Conservation (phyloP, 1,140 invertebrate species). For the Cataglyphis hispanica region DNA sequence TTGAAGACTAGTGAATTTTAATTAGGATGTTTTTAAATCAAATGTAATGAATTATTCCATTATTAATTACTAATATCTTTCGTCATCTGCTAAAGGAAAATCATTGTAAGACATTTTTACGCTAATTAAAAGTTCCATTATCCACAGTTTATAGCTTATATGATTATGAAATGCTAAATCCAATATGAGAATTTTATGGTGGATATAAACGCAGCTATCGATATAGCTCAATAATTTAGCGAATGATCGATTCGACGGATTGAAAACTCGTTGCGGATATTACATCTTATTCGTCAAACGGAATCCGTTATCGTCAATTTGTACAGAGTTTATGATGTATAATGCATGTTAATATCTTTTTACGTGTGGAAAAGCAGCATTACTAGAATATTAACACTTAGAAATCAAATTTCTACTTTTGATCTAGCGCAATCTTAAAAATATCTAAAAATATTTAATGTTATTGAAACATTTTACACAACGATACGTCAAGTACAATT, state of each 20-base stretch:
- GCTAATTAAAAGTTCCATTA: neutral
- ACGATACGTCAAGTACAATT: neutral
- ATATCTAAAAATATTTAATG: neutral
- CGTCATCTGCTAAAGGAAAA: too few relatives aligned
- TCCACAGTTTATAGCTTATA: neutral
- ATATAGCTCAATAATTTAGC: conserved; percentile 8
- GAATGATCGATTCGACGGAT: neutral
- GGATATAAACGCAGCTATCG: neutral
- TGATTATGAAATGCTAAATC: neutral
- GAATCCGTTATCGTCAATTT: neutral
- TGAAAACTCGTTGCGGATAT: conserved; percentile 9
- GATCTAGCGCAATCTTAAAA: neutral
- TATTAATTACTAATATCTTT: conserved; percentile 1
- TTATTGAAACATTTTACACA: neutral
- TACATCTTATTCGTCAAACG: neutral
- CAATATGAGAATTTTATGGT: conserved; percentile 8
- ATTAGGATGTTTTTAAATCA: neutral
- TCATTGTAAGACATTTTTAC: neutral
- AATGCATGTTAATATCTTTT: neutral
- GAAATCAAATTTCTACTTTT: neutral
- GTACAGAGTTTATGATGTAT: neutral
- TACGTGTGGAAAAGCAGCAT: neutral
- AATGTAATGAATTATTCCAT: conserved; percentile 3
- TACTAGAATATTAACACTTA: neutral
- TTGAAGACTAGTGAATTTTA: neutral